These are phyloP conservation scores for Ctenoplectra terminalis DNA, from an alignment of 1,140 invertebrate species.

Conservation along the genomic window DNA sequence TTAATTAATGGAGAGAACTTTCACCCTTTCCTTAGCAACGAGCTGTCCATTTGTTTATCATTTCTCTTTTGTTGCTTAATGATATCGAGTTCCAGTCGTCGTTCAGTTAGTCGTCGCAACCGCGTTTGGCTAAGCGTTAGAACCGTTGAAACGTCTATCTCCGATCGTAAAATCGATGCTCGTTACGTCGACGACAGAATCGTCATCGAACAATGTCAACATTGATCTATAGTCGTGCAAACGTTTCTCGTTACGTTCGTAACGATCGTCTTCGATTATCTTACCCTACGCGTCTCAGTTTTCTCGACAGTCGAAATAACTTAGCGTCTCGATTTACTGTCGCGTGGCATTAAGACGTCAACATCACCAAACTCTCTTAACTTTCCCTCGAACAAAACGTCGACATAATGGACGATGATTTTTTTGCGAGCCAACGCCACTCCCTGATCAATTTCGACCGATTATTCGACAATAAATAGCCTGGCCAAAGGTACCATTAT, in stretches of 20 bases:
- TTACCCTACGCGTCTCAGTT: neutral
- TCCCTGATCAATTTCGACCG: neutral
- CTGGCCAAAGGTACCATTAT: too few relatives aligned
- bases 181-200: neutral
- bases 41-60: too few relatives aligned
- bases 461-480: neutral
- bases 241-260: conserved; percentile 2
- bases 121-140: too few relatives aligned
- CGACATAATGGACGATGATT: neutral
- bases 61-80: too few relatives aligned
- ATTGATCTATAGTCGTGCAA: conserved; percentile 25
- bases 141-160: neutral
- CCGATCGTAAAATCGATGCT: neutral
- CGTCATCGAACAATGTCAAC: conserved; percentile 7
- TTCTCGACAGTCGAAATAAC: neutral
- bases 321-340: neutral
- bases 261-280: neutral
- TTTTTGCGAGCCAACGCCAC: too few relatives aligned
- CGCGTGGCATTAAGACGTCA: neutral
- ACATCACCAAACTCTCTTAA: neutral
- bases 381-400: neutral
- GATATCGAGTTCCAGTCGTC: too few relatives aligned
- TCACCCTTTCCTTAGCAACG: too few relatives aligned
- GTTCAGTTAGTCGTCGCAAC: too few relatives aligned
- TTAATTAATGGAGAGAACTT: too few relatives aligned